A percentile compares a stretch with the other conserved stretches of the same genome.
phyloP scores from a whole-genome alignment of 2,797 vertebrate genomes.

The Pogonophryne albipinna region DNA sequence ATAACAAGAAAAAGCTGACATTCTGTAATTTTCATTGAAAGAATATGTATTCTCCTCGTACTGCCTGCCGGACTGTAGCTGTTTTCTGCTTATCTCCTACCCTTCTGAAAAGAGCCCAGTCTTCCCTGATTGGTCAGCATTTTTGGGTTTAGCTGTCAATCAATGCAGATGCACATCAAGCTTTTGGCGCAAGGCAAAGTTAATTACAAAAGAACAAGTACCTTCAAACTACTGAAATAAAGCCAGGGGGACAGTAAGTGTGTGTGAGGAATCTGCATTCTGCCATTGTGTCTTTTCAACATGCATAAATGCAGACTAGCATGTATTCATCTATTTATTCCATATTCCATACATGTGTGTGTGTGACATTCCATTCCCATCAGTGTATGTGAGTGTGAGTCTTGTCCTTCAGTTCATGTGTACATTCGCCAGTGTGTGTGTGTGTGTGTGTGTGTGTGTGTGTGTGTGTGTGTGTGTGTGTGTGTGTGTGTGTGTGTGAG shows the following conservation, averaged over 20 bases:
- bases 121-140: too few species aligned
- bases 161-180: too few species aligned
- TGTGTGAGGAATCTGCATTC: neutral
- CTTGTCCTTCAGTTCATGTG: slow-evolving; percentile 4
- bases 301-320: slow-evolving; percentile 36
- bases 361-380: slow-evolving; percentile 20
- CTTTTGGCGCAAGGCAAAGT: too few species aligned
- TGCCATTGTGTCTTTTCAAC: neutral
- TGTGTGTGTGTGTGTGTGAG: slow-evolving; percentile 15
- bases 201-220: neutral
- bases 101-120: too few species aligned
- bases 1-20: too few species aligned
- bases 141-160: too few species aligned
- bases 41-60: too few species aligned
- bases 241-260: neutral
- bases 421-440: neutral
- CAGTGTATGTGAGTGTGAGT: slow-evolving; percentile 1
- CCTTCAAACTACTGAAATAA: neutral
- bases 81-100: too few species aligned
- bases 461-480: slow-evolving; percentile 28
- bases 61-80: too few species aligned
- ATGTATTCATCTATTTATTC: neutral
- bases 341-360: neutral
- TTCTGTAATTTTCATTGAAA: too few species aligned
- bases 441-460: slow-evolving; percentile 27